Conservation (phyloP, 2,888 invertebrate species). For the Noctua janthe region DNA sequence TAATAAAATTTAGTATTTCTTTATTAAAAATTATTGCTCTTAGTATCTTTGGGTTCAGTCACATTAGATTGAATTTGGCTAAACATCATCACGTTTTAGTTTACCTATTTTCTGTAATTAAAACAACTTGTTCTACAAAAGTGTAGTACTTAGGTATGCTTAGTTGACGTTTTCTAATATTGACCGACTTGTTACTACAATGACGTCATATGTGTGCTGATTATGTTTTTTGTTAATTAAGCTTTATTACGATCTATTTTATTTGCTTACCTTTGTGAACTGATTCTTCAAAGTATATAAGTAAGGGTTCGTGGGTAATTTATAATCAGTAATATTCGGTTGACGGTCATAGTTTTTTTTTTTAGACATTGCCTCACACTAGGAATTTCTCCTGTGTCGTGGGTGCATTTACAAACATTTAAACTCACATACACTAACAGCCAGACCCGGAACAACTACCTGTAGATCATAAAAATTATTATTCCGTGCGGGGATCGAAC, state of each 20-base stretch:
- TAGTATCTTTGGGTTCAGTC: no score
- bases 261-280: neutral
- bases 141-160: conserved; percentile 34
- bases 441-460: no score
- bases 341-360: no score
- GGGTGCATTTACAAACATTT: no score
- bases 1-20: neutral
- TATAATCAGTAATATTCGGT: neutral
- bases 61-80: neutral
- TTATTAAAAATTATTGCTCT: no score
- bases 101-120: neutral
- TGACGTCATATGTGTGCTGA: conserved; percentile 59
- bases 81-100: neutral
- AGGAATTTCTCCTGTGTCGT: no score
- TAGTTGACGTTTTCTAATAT: conserved; percentile 53
- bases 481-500: no score
- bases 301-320: neutral
- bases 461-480: no score
- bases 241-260: conserved; percentile 37
- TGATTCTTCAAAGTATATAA: neutral
- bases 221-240: conserved; percentile 45
- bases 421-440: no score
- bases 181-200: conserved; percentile 50
- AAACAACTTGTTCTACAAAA: conserved; percentile 29
- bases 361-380: no score